Evolutionary conservation across 2,797 vertebrate species (phyloP), one percentile per base, ranked within the genome.

Genomic region (Jordanella pulchra): DNA sequence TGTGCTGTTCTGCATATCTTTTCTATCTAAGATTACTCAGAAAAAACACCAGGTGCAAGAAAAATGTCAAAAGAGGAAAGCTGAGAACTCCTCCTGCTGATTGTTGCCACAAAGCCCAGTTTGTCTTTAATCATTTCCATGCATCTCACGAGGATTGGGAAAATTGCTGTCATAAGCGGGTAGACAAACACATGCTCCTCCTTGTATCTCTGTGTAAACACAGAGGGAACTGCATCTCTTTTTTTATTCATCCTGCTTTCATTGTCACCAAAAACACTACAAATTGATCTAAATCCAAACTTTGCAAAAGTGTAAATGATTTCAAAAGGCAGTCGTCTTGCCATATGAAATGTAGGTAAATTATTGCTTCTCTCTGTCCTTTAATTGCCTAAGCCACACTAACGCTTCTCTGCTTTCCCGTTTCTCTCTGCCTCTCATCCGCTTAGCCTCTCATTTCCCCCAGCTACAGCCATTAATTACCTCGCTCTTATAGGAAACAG

Each of bases 121-220:
- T 86, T 90, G 83, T 55, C 80, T 84, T 81, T 90, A 93, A 92
- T 92, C 86, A 89, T 88, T 91, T 71, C 91, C 91, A 90, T 90
- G 79, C 89, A 66, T 89, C 85, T 84, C 21, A 6, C 76, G 75
- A 80, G 81, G 79, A 79, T 82, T 70, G 83, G 88, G 86, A 87
- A 89, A 88, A 90, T 86, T 80, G 75, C 86, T 87, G 88, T 91
- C 84, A 85, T 87, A 80, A 90, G 82, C 69, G 5, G 72, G 47
- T 69, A 54, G 64, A 69, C 77, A 89, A 84, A 84, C 88, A 75
- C 80, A 78, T 68, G 84, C 80, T 67, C 77, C 72, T 86, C 56
- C 72, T 72, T 71, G 77, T 80, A 85, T 7, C 71, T 79, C 82
- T 82, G 90, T 87, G 82, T 90, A 93, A 93, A 93, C 89, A 92